Percentiles rank a stretch among this genome's conserved stretches.
These are phyloP conservation scores for crab-eating macaque (Macaca fascicularis) DNA, from an alignment of 2,113 vertebrate species.

Conservation along the genomic window DNA sequence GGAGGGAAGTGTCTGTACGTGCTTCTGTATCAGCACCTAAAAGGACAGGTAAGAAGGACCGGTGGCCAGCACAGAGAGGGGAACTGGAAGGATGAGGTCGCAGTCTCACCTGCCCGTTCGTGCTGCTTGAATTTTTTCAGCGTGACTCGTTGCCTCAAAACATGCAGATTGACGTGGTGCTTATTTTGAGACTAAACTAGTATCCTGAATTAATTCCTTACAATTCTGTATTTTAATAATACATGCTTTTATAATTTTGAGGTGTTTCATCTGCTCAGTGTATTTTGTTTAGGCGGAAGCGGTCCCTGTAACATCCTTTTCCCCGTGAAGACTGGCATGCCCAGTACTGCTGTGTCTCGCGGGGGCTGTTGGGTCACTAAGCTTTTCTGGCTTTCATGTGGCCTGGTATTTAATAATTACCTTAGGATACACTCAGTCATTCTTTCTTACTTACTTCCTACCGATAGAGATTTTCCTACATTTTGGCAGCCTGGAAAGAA, in stretches of 20 bases:
- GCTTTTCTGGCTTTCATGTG: too few relatives aligned
- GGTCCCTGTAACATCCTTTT: too few relatives aligned
- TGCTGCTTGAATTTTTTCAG: neutral
- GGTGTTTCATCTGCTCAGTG: too few relatives aligned
- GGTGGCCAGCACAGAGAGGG: neutral
- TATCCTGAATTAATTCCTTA: too few relatives aligned
- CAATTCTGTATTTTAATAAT: fast-evolving
- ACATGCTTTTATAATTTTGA: fast-evolving
- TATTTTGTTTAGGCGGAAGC: neutral
- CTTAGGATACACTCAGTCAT: fast-evolving
- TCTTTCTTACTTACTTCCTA: neutral
- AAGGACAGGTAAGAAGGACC: neutral
- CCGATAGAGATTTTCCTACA: neutral
- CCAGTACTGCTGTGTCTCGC: fast-evolving
- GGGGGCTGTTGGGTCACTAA: neutral
- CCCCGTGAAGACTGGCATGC: fast-evolving
- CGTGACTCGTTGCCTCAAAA: neutral
- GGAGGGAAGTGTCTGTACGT: neutral
- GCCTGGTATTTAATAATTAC: neutral
- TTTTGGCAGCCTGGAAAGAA: neutral
- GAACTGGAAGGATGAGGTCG: neutral
- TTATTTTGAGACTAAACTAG: neutral
- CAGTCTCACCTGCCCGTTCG: neutral
- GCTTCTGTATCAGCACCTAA: neutral
- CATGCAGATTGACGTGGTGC: too few relatives aligned